These are phyloP conservation scores for Drosophila merina DNA, from an alignment of 2,888 invertebrate genomes.

Conservation along the genomic window DNA sequence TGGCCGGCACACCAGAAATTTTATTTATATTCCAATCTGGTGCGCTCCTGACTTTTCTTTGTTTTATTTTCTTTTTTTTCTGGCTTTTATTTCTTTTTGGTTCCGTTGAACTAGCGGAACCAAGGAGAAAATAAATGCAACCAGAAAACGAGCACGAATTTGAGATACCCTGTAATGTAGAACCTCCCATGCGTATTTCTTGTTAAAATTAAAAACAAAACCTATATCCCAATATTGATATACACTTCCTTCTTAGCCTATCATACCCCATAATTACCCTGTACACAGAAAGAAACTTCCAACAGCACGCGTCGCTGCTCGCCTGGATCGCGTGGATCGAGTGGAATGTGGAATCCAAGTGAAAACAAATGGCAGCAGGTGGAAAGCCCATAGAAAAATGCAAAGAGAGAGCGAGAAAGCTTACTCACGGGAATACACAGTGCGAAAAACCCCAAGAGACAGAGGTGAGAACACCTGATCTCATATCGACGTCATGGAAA, in stretches of 20 bases:
- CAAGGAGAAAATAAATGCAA: neutral
- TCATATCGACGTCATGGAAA: constrained; percentile 37
- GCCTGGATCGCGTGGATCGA: constrained; percentile 16
- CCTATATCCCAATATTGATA: too few relatives aligned
- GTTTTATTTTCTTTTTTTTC: neutral
- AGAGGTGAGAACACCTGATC: constrained; percentile 31
- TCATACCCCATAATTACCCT: neutral
- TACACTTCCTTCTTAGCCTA: neutral
- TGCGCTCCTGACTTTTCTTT: constrained; percentile 8
- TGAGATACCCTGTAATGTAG: neutral
- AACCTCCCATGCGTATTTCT: too few relatives aligned
- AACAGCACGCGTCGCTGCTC: constrained; percentile 15
- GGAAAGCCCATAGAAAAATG: constrained; percentile 11
- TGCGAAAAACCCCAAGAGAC: neutral
- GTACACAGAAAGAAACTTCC: neutral
- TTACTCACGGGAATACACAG: too few relatives aligned
- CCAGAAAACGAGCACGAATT: neutral
- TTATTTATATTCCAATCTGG: constrained; percentile 43
- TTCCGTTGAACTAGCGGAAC: constrained; percentile 16
- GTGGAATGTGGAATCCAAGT: constrained; percentile 28
- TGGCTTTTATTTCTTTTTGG: neutral
- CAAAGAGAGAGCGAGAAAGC: neutral
- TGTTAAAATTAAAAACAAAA: neutral
- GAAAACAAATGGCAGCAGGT: constrained; percentile 27
- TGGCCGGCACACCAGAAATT: constrained; percentile 33